Evolutionary conservation across 2,888 invertebrate species (phyloP).

Genomic region (Metacarcinus magister): DNA sequence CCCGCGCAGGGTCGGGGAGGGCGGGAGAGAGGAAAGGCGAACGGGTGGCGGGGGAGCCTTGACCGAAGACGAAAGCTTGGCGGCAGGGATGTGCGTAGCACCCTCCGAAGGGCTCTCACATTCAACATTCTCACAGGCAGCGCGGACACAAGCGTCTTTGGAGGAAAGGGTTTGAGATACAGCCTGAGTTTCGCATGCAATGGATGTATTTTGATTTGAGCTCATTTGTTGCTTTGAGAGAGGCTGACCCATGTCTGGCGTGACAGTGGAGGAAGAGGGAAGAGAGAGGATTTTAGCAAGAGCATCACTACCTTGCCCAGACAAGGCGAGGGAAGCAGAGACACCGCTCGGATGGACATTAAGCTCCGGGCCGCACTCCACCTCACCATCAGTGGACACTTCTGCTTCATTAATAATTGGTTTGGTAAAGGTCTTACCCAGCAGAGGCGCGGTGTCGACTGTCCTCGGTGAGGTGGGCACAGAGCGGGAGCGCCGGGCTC

Average conservation of each 20-base stretch:
- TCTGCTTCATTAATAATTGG: conserved; percentile 53
- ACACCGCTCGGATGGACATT: not conserved
- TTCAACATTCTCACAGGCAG: conserved; percentile 55
- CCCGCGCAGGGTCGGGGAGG: conserved; percentile 61
- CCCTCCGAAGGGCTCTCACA: not conserved
- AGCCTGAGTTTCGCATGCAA: conserved; percentile 68
- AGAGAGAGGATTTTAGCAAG: conserved; percentile 3
- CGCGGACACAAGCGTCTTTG: conserved; percentile 15
- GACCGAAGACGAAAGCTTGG: not conserved
- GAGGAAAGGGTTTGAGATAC: conserved; percentile 42
- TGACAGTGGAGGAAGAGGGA: conserved; percentile 59
- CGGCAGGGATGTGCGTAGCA: not conserved
- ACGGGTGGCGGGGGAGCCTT: conserved; percentile 71
- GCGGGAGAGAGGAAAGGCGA: conserved; percentile 77
- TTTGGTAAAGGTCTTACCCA: conserved; percentile 62
- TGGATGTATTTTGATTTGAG: conserved; percentile 27
- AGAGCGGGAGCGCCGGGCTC: conserved; percentile 76
- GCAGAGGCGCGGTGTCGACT: conserved; percentile 58
- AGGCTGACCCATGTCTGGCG: conserved; percentile 12
- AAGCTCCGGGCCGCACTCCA: conserved; percentile 54
- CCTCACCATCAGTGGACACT: conserved; percentile 59
- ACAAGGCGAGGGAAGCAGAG: conserved; percentile 6
- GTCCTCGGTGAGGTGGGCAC: conserved; percentile 77
- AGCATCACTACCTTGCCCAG: not conserved
- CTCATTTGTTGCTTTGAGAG: conserved; percentile 42